Conservation (phyloP, 2,888 invertebrate genomes). For the Eudasyphora cyanicolor region DNA sequence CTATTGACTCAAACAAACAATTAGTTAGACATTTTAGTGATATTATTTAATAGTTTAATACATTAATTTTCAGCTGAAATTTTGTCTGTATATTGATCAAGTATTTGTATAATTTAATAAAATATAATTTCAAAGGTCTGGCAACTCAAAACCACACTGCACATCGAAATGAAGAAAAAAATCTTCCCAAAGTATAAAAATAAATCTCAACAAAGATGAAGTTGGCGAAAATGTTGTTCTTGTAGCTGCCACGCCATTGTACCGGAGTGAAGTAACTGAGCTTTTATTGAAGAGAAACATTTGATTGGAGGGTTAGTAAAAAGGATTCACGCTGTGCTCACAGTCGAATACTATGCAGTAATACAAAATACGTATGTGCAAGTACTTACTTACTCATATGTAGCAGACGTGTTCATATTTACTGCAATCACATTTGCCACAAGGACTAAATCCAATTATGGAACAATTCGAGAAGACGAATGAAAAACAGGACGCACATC, state of each 20-base stretch:
- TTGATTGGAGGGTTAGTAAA: constrained; percentile 57
- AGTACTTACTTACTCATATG: neutral
- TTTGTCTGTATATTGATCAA: too few species aligned
- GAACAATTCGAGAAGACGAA: too few species aligned
- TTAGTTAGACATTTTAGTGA: too few species aligned
- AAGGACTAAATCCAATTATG: neutral
- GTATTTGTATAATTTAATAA: too few species aligned
- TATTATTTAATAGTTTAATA: too few species aligned
- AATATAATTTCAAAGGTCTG: neutral
- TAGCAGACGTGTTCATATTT: neutral
- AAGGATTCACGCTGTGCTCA: constrained; percentile 44
- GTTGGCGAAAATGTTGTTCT: constrained; percentile 53
- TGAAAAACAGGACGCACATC: too few species aligned
- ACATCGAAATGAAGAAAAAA: constrained; percentile 14
- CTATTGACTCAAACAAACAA: too few species aligned
- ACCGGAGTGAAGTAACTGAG: constrained; percentile 51
- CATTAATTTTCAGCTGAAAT: too few species aligned
- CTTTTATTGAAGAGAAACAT: constrained; percentile 45
- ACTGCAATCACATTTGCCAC: neutral
- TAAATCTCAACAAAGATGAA: constrained; percentile 30
- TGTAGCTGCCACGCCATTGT: constrained; percentile 58
- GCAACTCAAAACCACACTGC: neutral
- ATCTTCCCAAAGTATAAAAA: too few species aligned
- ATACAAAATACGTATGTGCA: constrained; percentile 14
- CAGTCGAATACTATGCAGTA: neutral